Evolutionary conservation across 2,797 vertebrate genomes (phyloP).

Genomic region (Gymnopithys bicolor): DNA sequence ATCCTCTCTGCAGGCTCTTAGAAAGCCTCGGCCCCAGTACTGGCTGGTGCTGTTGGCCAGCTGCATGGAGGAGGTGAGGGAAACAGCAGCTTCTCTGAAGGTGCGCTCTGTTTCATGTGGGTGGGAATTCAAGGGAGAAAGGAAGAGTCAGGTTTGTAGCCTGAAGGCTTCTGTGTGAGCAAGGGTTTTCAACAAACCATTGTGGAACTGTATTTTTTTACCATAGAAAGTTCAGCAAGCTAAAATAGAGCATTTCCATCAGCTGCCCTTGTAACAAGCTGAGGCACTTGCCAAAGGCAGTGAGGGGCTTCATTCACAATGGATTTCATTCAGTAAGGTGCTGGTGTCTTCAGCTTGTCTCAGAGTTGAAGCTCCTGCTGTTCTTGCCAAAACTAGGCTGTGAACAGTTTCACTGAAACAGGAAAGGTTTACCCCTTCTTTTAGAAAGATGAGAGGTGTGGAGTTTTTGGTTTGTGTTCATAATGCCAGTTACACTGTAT

Average conservation of each 20-base stretch:
- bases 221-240: not conserved
- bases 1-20: not conserved
- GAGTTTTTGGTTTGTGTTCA: not conserved
- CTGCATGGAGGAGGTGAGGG: not conserved
- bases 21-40: accelerated
- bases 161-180: not conserved
- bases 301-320: not conserved
- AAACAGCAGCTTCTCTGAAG: not conserved
- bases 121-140: not conserved
- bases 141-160: not conserved
- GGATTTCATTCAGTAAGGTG: not conserved
- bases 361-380: not conserved
- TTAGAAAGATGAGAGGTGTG: not conserved
- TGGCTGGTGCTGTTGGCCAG: not conserved
- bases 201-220: not conserved
- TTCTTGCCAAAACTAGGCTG: not conserved
- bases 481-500: not conserved
- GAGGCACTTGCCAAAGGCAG: not conserved
- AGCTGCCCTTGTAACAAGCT: not conserved
- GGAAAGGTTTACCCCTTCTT: not conserved
- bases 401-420: not conserved
- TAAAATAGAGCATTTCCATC: not conserved
- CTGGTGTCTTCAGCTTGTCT: not conserved
- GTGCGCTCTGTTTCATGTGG: not conserved
- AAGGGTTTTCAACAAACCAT: not conserved